phyloP scores from a whole-genome alignment of 1,140 invertebrate species.

The Listronotus bonariensis region DNA sequence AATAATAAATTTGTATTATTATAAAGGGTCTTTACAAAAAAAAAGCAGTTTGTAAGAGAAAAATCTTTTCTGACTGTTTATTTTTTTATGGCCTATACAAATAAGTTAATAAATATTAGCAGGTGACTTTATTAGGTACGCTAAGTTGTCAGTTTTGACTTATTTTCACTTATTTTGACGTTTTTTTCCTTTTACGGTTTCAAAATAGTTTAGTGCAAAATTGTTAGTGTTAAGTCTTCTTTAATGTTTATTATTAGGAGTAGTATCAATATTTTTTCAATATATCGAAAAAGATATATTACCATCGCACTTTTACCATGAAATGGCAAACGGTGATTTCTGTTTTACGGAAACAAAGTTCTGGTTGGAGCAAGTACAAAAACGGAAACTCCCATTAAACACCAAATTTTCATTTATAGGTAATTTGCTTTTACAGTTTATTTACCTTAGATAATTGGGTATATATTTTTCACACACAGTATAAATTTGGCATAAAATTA shows the following conservation, averaged over 20 bases:
- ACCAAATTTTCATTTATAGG: conserved; percentile 18
- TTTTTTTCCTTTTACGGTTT: not conserved
- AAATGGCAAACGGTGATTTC: conserved; percentile 14
- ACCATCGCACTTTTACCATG: conserved; percentile 4
- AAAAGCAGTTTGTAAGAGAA: too few relatives aligned
- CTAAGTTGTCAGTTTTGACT: too few relatives aligned
- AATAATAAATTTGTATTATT: too few relatives aligned
- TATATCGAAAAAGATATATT: not conserved
- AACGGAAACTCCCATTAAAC: conserved; percentile 7
- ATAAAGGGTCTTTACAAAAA: too few relatives aligned
- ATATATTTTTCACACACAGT: too few relatives aligned
- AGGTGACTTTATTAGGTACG: too few relatives aligned
- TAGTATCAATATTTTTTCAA: not conserved
- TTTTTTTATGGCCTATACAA: too few relatives aligned
- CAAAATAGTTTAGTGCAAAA: conserved; percentile 22
- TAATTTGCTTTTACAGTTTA: conserved; percentile 11
- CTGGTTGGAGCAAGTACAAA: conserved; percentile 1
- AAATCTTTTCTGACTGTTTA: too few relatives aligned
- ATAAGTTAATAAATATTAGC: too few relatives aligned
- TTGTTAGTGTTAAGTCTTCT: conserved; percentile 22
- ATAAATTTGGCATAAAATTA: too few relatives aligned
- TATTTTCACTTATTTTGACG: too few relatives aligned
- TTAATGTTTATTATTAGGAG: conserved; percentile 1
- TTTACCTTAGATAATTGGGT: too few relatives aligned
- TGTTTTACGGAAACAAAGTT: conserved; percentile 4